These are phyloP conservation scores for Parasteatoda lunata DNA, from an alignment of 2,888 invertebrate genomes.

Conservation along the genomic window DNA sequence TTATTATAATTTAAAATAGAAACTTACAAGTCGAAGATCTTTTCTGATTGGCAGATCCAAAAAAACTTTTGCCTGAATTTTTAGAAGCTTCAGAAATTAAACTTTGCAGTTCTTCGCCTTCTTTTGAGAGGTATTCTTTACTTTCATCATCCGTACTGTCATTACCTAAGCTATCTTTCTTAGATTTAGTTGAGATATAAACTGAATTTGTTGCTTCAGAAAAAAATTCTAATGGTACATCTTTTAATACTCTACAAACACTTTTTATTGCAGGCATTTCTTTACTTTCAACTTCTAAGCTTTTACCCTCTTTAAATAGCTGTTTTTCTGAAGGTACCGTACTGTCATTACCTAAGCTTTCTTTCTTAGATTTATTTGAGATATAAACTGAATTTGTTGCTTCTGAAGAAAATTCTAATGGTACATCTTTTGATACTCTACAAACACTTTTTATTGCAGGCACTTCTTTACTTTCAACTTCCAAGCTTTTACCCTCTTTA, in stretches of 20 bases:
- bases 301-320: neutral
- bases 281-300: neutral
- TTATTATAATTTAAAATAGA: neutral
- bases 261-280: neutral
- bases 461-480: neutral
- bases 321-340: neutral
- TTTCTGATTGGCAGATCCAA: neutral
- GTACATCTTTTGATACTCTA: neutral
- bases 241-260: neutral
- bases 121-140: constrained; percentile 28
- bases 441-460: neutral
- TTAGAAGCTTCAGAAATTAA: constrained; percentile 1
- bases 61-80: neutral
- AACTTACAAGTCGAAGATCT: constrained; percentile 28
- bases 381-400: neutral
- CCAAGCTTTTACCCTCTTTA: neutral
- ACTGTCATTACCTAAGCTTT: constrained; percentile 30
- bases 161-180: constrained; percentile 22
- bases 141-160: constrained; percentile 51
- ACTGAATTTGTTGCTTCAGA: neutral
- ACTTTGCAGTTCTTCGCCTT: constrained; percentile 37
- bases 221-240: neutral
- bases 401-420: neutral
- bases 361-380: neutral
- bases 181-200: neutral